Percentiles rank a stretch among this genome's conserved stretches.
These are phyloP conservation scores for Amblyjoppa proteus DNA, from an alignment of 2,888 invertebrate species.

Conservation along the genomic window DNA sequence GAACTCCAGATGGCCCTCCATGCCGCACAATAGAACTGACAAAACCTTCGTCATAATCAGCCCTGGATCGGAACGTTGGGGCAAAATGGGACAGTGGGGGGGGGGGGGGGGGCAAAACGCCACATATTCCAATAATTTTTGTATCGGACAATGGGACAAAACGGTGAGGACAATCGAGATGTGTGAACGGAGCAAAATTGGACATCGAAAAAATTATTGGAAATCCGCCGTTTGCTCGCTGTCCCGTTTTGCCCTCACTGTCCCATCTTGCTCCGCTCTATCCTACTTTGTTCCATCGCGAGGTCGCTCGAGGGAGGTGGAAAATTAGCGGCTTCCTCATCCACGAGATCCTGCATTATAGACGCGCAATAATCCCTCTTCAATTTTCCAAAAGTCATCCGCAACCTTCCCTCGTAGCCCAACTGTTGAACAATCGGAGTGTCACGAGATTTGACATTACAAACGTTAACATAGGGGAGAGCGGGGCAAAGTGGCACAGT, in stretches of 20 bases:
- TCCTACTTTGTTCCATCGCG: conserved; percentile 82
- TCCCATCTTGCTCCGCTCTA: background rate
- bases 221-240: no score
- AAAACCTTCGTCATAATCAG: background rate
- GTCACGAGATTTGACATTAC: background rate
- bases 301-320: conserved; percentile 79
- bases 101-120: no score
- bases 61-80: no score
- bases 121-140: no score
- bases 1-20: conserved; percentile 85
- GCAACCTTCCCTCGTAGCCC: conserved; percentile 65
- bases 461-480: background rate
- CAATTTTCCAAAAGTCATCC: conserved; percentile 61
- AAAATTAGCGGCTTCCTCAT: conserved; percentile 76
- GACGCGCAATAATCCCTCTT: conserved; percentile 75
- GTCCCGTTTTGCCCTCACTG: no score
- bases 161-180: no score
- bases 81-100: background rate
- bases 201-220: no score
- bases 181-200: no score
- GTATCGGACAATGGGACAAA: no score
- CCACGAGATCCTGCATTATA: conserved; percentile 79
- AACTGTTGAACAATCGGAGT: conserved; percentile 67
- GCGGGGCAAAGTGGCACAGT: no score
- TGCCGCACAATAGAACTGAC: conserved; percentile 85